These are phyloP conservation scores for Dolichopus griseipennis DNA, from an alignment of 2,888 invertebrate species.

Conservation along the genomic window DNA sequence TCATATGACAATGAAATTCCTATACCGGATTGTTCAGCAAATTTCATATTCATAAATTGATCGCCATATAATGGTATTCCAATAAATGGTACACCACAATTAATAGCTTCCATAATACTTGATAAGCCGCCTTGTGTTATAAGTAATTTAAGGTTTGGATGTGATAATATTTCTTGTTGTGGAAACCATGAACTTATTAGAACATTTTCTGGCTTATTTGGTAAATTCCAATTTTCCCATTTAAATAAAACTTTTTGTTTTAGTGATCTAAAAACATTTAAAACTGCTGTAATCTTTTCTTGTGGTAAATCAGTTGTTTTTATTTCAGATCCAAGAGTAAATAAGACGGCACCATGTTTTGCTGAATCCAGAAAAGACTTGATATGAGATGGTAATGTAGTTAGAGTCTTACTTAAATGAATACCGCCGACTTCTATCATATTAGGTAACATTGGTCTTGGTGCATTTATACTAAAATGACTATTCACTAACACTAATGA, in stretches of 20 bases:
- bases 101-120: conserved; percentile 44
- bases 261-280: conserved; percentile 41
- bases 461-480: conserved; percentile 43
- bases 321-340: conserved; percentile 44
- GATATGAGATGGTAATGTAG: conserved; percentile 36
- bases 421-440: conserved; percentile 50
- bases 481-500: conserved; percentile 28
- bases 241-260: conserved; percentile 46
- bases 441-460: conserved; percentile 42
- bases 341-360: conserved; percentile 43
- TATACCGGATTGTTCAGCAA: conserved; percentile 30
- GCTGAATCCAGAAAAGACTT: conserved; percentile 41
- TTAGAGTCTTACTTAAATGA: conserved; percentile 43
- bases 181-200: conserved; percentile 39
- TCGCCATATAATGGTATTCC: conserved; percentile 41
- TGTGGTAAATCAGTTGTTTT: conserved; percentile 42
- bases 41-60: conserved; percentile 36
- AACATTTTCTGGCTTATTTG: conserved; percentile 37
- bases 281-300: conserved; percentile 38
- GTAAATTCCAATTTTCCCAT: conserved; percentile 42
- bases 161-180: conserved; percentile 40
- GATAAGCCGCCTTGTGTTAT: conserved; percentile 49
- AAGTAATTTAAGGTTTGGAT: conserved; percentile 44
- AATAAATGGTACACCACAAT: conserved; percentile 42
- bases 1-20: conserved; percentile 36